phyloP scores from a whole-genome alignment of 1,140 invertebrate genomes.

The Triops cancriformis region DNA sequence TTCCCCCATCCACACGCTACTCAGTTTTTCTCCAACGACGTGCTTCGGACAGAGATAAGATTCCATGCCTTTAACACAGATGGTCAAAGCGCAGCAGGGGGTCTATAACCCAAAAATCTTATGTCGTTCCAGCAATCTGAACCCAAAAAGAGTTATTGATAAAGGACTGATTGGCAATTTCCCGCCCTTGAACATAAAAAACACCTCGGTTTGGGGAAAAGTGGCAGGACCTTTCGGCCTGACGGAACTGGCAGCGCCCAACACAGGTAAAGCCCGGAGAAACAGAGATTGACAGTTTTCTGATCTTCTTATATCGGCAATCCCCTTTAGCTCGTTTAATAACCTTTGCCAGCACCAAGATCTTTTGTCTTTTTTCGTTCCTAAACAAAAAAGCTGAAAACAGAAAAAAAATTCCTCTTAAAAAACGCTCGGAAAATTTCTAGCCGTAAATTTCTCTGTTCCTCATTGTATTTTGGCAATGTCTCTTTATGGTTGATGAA shows the following conservation, averaged over 20 bases:
- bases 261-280: neutral
- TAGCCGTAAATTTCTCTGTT: neutral
- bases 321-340: neutral
- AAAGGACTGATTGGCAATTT: slow-evolving; percentile 5
- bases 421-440: neutral
- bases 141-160: neutral
- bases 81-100: neutral
- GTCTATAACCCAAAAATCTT: neutral
- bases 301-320: neutral
- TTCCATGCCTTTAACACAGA: neutral
- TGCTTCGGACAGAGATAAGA: neutral
- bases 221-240: neutral
- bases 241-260: neutral
- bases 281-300: neutral
- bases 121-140: neutral
- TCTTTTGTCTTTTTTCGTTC: too few relatives aligned
- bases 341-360: too few relatives aligned
- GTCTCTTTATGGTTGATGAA: neutral
- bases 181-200: neutral
- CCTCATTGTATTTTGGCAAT: neutral
- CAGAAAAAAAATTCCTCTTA: too few relatives aligned
- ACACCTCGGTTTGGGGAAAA: neutral
- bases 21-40: neutral
- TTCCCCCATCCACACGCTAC: neutral
- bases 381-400: too few relatives aligned